These are phyloP conservation scores for Stenodema calcarata DNA, from an alignment of 2,888 invertebrate species.

Conservation along the genomic window DNA sequence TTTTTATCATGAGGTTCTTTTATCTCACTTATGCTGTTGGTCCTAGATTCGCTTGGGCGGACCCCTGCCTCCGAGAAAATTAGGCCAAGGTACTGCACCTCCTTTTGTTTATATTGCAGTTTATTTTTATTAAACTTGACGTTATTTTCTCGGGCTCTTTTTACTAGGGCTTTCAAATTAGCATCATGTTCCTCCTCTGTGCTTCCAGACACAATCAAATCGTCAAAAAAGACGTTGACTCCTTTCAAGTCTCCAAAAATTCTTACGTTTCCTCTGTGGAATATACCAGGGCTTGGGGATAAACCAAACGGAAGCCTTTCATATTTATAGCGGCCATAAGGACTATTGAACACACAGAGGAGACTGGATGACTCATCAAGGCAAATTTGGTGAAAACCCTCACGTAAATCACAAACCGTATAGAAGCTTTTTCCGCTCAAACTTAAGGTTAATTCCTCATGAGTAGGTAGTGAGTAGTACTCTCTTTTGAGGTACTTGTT, in stretches of 20 bases:
- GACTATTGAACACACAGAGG: constrained; percentile 43
- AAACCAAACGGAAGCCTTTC: constrained; percentile 49
- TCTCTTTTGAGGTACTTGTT: too few species aligned
- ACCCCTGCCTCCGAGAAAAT: neutral
- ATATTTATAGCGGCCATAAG: constrained; percentile 47
- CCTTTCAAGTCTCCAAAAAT: constrained; percentile 50
- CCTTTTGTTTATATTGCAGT: constrained; percentile 10
- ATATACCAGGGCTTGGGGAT: constrained; percentile 47
- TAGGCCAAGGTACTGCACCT: constrained; percentile 4
- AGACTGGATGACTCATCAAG: constrained; percentile 39
- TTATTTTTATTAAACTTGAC: constrained; percentile 24
- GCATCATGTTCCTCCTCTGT: constrained; percentile 48
- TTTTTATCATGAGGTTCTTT: neutral
- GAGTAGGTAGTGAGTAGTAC: too few species aligned
- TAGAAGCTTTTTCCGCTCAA: constrained; percentile 26
- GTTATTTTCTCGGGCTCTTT: constrained; percentile 26
- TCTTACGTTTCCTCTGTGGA: constrained; percentile 26
- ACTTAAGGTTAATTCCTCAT: too few species aligned
- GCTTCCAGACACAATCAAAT: constrained; percentile 49
- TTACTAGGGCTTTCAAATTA: constrained; percentile 10
- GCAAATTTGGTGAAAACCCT: constrained; percentile 18
- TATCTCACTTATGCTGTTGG: neutral
- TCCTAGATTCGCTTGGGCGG: neutral
- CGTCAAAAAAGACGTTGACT: constrained; percentile 49
- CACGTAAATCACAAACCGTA: constrained; percentile 42